Evolutionary conservation across 2,888 invertebrate species (phyloP).

Genomic region (Branchellion lobata): DNA sequence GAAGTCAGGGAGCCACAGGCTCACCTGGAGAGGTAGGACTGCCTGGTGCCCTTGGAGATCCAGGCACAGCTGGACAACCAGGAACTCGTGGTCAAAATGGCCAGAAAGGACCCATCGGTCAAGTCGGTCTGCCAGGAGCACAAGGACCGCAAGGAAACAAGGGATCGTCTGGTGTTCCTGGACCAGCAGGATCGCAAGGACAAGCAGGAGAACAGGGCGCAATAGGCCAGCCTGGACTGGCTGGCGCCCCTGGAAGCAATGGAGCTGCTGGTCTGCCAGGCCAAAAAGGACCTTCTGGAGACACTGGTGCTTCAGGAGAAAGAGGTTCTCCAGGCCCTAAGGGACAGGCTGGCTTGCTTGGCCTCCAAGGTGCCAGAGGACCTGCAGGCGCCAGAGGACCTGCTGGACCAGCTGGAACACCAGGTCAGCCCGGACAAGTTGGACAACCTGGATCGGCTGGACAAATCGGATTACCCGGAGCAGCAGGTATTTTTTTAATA

Average conservation of each 20-base stretch:
- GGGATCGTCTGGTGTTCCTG: conserved; percentile 51
- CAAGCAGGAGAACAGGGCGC: conserved; percentile 38
- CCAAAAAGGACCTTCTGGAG: conserved; percentile 32
- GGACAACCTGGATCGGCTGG: conserved; percentile 66
- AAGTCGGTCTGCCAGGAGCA: conserved; percentile 45
- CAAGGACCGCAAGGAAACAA: conserved; percentile 34
- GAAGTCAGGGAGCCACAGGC: neutral
- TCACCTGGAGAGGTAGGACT: conserved; percentile 25
- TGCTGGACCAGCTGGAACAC: conserved; percentile 44
- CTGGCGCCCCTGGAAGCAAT: conserved; percentile 41
- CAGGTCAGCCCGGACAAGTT: conserved; percentile 43
- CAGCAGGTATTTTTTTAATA: conserved; percentile 25
- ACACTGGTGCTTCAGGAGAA: conserved; percentile 41
- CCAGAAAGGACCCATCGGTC: conserved; percentile 44
- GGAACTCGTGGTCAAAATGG: conserved; percentile 44
- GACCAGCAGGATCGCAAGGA: conserved; percentile 43
- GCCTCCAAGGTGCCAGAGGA: conserved; percentile 46
- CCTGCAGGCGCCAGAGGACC: conserved; percentile 48
- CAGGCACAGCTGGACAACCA: conserved; percentile 62
- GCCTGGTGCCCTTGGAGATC: conserved; percentile 64
- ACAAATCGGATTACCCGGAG: conserved; percentile 43
- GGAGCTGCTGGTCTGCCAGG: conserved; percentile 49
- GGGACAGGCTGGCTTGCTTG: conserved; percentile 45
- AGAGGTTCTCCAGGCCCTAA: conserved; percentile 27
- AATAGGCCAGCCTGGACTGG: conserved; percentile 36